Evolutionary conservation across 2,113 vertebrate genomes (phyloP).

Genomic region (Oxyura jamaicensis): DNA sequence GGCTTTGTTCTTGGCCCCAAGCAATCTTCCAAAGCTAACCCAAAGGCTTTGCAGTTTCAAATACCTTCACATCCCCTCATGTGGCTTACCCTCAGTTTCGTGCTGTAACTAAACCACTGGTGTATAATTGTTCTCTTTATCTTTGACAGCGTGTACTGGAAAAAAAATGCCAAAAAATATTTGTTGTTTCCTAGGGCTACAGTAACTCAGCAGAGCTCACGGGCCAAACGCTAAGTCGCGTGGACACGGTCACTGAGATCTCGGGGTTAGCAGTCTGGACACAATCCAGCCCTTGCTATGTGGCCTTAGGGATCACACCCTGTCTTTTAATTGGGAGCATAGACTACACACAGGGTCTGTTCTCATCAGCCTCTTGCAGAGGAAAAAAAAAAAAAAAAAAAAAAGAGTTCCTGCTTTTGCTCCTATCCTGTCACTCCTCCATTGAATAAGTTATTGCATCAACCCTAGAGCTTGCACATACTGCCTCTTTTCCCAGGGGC

Average conservation of each 20-base stretch:
- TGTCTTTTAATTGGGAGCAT: background rate
- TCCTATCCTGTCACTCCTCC: background rate
- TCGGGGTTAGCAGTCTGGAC: background rate
- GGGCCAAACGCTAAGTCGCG: background rate
- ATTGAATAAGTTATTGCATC: background rate
- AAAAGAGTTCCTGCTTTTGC: background rate
- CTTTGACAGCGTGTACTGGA: background rate
- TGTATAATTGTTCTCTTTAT: background rate
- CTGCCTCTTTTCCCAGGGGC: background rate
- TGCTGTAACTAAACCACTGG: background rate
- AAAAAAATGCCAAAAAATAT: background rate
- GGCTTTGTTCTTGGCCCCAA: background rate
- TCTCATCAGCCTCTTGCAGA: background rate
- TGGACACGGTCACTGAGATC: background rate
- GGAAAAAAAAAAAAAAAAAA: background rate
- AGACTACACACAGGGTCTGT: background rate
- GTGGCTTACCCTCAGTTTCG: background rate
- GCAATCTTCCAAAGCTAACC: background rate
- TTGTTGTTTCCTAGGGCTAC: background rate
- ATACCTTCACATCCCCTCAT: background rate
- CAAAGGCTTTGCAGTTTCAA: background rate
- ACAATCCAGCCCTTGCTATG: background rate
- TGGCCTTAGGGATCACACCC: background rate
- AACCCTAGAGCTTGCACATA: constrained; percentile 11
- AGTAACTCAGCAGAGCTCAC: background rate